These are phyloP conservation scores for Argyresthia goedartella DNA, from an alignment of 2,888 invertebrate species.

Conservation along the genomic window DNA sequence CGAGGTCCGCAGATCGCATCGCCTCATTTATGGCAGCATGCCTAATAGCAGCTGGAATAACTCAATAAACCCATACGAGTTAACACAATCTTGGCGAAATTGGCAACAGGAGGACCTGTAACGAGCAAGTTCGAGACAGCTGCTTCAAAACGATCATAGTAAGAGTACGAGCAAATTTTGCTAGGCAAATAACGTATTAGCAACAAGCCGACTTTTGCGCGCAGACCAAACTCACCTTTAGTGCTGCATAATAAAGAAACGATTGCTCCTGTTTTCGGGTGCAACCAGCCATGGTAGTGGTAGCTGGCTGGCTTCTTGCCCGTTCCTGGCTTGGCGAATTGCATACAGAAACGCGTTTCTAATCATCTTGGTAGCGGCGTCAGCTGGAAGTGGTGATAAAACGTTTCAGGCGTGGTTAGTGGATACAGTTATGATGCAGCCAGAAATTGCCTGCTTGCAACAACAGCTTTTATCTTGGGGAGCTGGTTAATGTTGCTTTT, in stretches of 20 bases:
- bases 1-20: no score
- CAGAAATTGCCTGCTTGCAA: not conserved
- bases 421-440: not conserved
- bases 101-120: no score
- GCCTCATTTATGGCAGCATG: no score
- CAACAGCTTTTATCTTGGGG: not conserved
- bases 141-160: no score
- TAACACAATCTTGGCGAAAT: no score
- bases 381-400: constrained; percentile 1
- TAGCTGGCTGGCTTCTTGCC: constrained; percentile 3
- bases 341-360: constrained; percentile 1
- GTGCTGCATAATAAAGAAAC: not conserved
- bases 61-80: no score
- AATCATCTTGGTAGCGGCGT: constrained; percentile 4
- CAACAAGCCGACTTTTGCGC: not conserved
- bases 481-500: no score
- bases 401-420: not conserved
- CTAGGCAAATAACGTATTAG: not conserved
- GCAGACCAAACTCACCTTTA: not conserved
- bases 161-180: not conserved
- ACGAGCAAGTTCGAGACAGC: no score
- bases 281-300: not conserved
- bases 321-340: not conserved
- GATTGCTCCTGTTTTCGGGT: not conserved
- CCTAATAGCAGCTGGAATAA: no score